Conservation (phyloP, 2,888 invertebrate genomes). For the Amphimallon solstitiale region DNA sequence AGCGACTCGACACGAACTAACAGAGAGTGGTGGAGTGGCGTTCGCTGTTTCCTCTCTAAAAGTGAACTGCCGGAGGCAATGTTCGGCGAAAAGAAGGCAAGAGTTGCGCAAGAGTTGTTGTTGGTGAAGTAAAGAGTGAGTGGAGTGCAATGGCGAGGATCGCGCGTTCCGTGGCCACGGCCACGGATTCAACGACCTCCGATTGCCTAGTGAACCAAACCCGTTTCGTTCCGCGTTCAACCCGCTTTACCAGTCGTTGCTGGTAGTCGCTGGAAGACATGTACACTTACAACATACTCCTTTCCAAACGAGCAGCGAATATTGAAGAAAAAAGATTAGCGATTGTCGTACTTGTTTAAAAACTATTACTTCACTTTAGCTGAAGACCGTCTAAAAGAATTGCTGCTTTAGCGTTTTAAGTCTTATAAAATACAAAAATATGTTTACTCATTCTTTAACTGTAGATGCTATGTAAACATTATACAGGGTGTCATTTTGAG, state of each 20-base stretch:
- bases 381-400: too few relatives aligned
- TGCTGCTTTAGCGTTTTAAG: too few relatives aligned
- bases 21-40: constrained; percentile 15
- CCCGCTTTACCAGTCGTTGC: constrained; percentile 26
- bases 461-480: too few relatives aligned
- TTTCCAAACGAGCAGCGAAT: background rate
- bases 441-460: too few relatives aligned
- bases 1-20: constrained; percentile 9
- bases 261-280: background rate
- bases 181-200: constrained; percentile 63
- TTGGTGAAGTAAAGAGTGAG: constrained; percentile 40
- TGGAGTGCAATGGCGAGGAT: constrained; percentile 46
- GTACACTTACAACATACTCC: too few relatives aligned
- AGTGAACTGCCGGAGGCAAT: constrained; percentile 13
- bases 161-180: constrained; percentile 48
- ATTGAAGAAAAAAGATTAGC: too few relatives aligned
- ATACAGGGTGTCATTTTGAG: too few relatives aligned
- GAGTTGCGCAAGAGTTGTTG: constrained; percentile 41
- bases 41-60: constrained; percentile 18
- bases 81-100: constrained; percentile 38
- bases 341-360: too few relatives aligned
- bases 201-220: constrained; percentile 64
- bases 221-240: constrained; percentile 51
- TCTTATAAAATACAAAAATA: too few relatives aligned
- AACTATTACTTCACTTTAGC: too few relatives aligned